phyloP scores from a whole-genome alignment of 2,888 invertebrate genomes.

The Andrena fulva region DNA sequence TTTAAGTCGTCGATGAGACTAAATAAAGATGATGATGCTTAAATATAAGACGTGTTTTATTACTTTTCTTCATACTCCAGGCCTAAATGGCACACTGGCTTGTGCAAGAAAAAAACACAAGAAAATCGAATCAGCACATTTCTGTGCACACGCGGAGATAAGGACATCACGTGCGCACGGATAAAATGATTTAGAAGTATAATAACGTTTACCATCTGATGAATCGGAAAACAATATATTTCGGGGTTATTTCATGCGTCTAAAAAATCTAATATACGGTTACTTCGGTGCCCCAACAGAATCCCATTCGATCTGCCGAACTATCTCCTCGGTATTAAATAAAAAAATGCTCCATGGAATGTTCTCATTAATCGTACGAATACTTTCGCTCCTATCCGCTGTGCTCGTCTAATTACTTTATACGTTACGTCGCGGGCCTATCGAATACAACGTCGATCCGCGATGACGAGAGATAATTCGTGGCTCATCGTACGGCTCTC shows the following conservation, averaged over 20 bases:
- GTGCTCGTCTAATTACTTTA: conserved; percentile 10
- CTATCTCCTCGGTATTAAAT: background rate
- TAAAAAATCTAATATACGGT: conserved; percentile 12
- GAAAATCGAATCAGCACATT: conserved; percentile 11
- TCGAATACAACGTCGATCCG: conserved; percentile 47
- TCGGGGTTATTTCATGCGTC: conserved; percentile 18
- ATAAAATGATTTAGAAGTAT: conserved; percentile 24
- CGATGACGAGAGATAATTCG: conserved; percentile 10
- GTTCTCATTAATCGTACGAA: conserved; percentile 29
- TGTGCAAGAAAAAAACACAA: conserved; percentile 40
- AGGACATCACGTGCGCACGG: conserved; percentile 14
- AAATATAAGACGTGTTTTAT: conserved; percentile 77
- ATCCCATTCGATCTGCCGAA: background rate
- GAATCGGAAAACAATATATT: conserved; percentile 31
- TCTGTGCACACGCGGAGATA: conserved; percentile 25
- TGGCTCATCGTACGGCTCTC: conserved; percentile 17
- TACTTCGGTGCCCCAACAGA: background rate
- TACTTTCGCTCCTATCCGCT: conserved; percentile 11
- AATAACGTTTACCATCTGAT: conserved; percentile 14
- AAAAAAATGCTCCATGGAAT: conserved; percentile 56
- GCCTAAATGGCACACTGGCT: conserved; percentile 50
- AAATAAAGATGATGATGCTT: conserved; percentile 18
- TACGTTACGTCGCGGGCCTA: conserved; percentile 7
- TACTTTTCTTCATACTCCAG: conserved; percentile 31
- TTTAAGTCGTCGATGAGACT: conserved; percentile 32